Conservation (phyloP, 2,888 invertebrate genomes). For the Lithodes maja region DNA sequence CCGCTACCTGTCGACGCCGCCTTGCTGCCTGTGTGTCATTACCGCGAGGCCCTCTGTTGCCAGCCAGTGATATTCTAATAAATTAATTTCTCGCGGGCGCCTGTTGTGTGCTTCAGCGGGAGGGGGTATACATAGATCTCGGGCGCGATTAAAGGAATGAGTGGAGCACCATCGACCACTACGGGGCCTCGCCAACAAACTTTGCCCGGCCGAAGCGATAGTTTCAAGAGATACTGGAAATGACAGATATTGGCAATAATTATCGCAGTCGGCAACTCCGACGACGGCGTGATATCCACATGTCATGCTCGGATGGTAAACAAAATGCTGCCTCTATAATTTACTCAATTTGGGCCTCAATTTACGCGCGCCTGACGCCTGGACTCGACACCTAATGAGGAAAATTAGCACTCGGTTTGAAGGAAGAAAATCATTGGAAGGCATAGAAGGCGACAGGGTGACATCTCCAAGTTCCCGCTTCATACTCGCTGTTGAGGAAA, state of each 20-base stretch:
- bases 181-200: constrained; percentile 24
- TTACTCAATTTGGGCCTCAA: constrained; percentile 49
- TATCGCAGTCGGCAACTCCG: constrained; percentile 43
- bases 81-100: constrained; percentile 29
- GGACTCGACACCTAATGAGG: constrained; percentile 27
- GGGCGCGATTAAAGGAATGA: constrained; percentile 25
- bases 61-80: constrained; percentile 46
- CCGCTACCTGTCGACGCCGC: constrained; percentile 27
- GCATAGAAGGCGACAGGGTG: neutral
- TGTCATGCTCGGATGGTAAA: constrained; percentile 51
- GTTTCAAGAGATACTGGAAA: constrained; percentile 30
- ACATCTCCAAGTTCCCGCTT: constrained; percentile 7
- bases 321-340: constrained; percentile 55
- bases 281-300: constrained; percentile 47
- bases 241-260: constrained; percentile 47
- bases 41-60: constrained; percentile 44
- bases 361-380: constrained; percentile 42
- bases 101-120: constrained; percentile 32
- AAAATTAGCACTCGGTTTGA: constrained; percentile 32
- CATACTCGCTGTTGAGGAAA: neutral
- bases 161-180: constrained; percentile 30
- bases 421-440: constrained; percentile 18
- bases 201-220: constrained; percentile 21
- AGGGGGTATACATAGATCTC: constrained; percentile 17
- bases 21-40: constrained; percentile 51